These are phyloP conservation scores for Drosophila gunungcola DNA, from an alignment of 1,140 invertebrate genomes.

Conservation along the genomic window DNA sequence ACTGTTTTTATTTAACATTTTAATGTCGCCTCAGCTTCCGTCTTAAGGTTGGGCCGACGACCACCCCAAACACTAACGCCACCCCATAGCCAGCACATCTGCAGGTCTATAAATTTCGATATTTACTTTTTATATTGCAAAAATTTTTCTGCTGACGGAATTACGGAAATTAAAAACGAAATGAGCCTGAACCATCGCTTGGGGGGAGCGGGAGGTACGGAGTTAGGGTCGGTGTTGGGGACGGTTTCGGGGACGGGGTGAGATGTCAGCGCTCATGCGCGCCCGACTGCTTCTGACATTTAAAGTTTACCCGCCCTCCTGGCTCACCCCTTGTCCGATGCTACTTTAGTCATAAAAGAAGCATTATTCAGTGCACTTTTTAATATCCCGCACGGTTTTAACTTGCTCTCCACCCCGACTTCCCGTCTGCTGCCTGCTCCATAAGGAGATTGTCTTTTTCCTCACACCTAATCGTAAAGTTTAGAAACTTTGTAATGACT, in stretches of 20 bases:
- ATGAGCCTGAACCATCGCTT: constrained; percentile 69
- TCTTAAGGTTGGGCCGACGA: neutral
- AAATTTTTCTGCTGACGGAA: constrained; percentile 85
- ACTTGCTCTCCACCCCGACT: constrained; percentile 33
- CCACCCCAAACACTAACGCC: constrained; percentile 43
- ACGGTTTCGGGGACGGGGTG: neutral
- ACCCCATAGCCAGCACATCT: constrained; percentile 55
- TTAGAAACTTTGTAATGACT: constrained; percentile 81
- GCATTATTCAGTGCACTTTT: constrained; percentile 83
- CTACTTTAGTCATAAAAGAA: constrained; percentile 79
- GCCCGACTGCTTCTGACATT: constrained; percentile 55
- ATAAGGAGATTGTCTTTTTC: constrained; percentile 13
- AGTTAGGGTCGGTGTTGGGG: no score
- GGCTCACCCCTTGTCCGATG: constrained; percentile 40
- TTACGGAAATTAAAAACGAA: constrained; percentile 85
- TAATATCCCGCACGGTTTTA: constrained; percentile 82
- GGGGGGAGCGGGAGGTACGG: neutral
- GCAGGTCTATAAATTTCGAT: constrained; percentile 85
- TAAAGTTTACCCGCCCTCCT: constrained; percentile 22
- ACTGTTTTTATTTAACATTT: constrained; percentile 84
- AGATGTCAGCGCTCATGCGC: constrained; percentile 62
- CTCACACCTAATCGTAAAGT: constrained; percentile 75
- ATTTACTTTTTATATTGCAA: constrained; percentile 85
- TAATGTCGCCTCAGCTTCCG: constrained; percentile 70
- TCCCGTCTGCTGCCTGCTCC: constrained; percentile 8